Conservation (phyloP, 2,797 vertebrate species). For the Artibeus jamaicensis region DNA sequence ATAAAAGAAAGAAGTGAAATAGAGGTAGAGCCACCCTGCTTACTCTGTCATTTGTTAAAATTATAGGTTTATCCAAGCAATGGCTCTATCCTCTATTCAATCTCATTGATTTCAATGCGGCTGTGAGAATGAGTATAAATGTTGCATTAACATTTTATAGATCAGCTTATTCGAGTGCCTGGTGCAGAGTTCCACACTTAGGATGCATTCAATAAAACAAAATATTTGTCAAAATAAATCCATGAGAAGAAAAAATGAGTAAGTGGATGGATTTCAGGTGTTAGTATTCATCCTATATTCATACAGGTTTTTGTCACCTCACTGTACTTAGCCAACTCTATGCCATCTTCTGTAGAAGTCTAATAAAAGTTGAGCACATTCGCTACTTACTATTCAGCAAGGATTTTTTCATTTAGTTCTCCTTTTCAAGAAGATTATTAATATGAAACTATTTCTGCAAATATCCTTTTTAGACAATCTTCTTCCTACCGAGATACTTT, state of each 20-base stretch:
- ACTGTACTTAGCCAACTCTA: background rate
- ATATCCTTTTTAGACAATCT: background rate
- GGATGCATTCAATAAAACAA: background rate
- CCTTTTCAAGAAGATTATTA: background rate
- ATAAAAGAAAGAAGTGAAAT: background rate
- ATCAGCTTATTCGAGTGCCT: background rate
- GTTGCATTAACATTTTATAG: background rate
- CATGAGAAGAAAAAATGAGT: background rate
- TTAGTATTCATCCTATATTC: background rate
- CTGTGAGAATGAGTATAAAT: background rate
- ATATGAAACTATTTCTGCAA: background rate
- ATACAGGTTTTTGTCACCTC: background rate
- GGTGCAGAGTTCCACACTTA: background rate
- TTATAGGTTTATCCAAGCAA: background rate
- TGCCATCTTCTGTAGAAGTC: background rate
- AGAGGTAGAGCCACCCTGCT: background rate
- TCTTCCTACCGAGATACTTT: background rate
- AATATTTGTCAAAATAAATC: background rate
- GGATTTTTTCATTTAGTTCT: background rate
- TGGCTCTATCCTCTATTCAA: background rate
- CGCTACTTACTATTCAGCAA: background rate
- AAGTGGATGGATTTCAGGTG: background rate
- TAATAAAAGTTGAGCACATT: background rate
- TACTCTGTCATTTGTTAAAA: background rate
- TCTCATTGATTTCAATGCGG: background rate